These are phyloP conservation scores for Hemithea aestivaria DNA, from an alignment of 2,888 invertebrate species.

Conservation along the genomic window DNA sequence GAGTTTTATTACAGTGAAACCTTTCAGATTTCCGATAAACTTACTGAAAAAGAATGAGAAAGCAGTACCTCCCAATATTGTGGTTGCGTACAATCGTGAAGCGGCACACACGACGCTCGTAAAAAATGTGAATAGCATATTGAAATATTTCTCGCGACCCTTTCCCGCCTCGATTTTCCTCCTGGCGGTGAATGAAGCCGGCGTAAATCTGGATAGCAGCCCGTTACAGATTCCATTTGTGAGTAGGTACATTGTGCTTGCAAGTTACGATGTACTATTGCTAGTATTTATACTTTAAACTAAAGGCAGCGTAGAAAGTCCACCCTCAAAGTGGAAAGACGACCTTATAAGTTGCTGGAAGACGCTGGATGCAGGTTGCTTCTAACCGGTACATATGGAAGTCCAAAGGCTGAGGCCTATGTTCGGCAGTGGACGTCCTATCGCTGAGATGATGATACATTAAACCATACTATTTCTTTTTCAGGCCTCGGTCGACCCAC, in stretches of 20 bases:
- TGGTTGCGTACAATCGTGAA: conserved; percentile 61
- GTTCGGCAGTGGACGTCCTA: no score
- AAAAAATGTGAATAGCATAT: conserved; percentile 75
- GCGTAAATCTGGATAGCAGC: conserved; percentile 61
- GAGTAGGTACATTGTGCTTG: conserved; percentile 16
- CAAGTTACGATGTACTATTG: no score
- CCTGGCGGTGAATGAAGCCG: conserved; percentile 52
- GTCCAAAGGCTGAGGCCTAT: no score
- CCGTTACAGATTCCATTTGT: conserved; percentile 35
- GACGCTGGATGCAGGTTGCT: no score
- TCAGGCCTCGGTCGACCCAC: no score
- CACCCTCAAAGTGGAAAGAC: no score
- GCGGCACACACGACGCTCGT: conserved; percentile 68
- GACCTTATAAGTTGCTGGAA: no score
- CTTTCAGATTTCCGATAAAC: conserved; percentile 43
- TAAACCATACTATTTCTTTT: no score
- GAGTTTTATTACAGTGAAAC: conserved; percentile 23
- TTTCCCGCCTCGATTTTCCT: conserved; percentile 62
- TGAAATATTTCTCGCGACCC: conserved; percentile 73
- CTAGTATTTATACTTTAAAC: no score
- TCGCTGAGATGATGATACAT: no score
- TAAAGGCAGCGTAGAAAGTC: no score
- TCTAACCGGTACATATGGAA: no score
- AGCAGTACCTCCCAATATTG: conserved; percentile 58
- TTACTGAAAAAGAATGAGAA: conserved; percentile 47